Conservation (phyloP, 1,140 invertebrate species). For the Condylostylus longicornis region DNA sequence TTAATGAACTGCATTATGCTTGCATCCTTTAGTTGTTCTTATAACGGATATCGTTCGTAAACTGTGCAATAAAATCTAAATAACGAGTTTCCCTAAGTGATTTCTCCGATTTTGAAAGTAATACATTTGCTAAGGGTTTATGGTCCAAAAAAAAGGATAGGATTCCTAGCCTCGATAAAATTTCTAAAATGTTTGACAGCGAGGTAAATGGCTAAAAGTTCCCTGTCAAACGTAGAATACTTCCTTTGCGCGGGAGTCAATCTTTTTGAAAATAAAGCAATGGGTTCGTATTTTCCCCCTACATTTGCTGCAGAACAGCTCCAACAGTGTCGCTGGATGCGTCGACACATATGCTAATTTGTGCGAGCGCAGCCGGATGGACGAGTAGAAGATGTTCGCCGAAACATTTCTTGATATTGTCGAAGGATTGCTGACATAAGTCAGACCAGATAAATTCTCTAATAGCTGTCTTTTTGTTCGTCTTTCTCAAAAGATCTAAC, state of each 20-base stretch:
- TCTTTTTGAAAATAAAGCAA: slow-evolving; percentile 31
- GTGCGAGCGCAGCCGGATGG: slow-evolving; percentile 12
- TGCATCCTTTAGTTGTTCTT: too few species aligned
- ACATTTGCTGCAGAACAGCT: slow-evolving; percentile 27
- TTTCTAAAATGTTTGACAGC: slow-evolving; percentile 22
- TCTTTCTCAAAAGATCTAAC: slow-evolving; percentile 7
- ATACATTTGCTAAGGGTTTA: slow-evolving; percentile 22
- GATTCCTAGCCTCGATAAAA: slow-evolving; percentile 22
- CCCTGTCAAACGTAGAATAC: slow-evolving; percentile 27
- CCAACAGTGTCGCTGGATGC: slow-evolving; percentile 28
- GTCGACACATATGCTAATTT: slow-evolving; percentile 16
- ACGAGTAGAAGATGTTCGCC: slow-evolving; percentile 14
- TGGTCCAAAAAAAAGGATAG: slow-evolving; percentile 29
- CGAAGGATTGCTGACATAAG: slow-evolving; percentile 19
- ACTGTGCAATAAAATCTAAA: too few species aligned
- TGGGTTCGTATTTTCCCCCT: slow-evolving; percentile 17
- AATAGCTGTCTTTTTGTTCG: slow-evolving; percentile 16
- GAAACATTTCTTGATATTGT: slow-evolving; percentile 26
- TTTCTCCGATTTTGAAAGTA: slow-evolving; percentile 15
- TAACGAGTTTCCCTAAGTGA: too few species aligned
- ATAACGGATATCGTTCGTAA: too few species aligned
- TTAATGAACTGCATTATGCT: too few species aligned
- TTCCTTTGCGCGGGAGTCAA: slow-evolving; percentile 16
- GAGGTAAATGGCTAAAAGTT: slow-evolving; percentile 27
- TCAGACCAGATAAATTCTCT: slow-evolving; percentile 8